Conservation (phyloP, 2,888 invertebrate species). For the Microctonus brassicae region DNA sequence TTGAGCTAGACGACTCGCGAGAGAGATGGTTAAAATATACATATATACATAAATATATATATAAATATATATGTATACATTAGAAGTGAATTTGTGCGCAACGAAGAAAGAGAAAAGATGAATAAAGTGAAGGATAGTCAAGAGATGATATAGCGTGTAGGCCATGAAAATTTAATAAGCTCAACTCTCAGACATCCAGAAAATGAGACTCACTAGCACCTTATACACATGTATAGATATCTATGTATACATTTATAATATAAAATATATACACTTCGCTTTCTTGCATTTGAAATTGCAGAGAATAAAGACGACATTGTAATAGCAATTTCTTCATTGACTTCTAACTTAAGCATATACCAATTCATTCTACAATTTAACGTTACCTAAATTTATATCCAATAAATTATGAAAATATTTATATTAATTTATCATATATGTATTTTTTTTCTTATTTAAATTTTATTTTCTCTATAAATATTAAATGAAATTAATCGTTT, state of each 20-base stretch:
- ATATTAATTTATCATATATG: too few relatives aligned
- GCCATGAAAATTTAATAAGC: slow-evolving; percentile 46
- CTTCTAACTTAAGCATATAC: background rate
- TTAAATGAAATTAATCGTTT: too few relatives aligned
- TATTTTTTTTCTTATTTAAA: too few relatives aligned
- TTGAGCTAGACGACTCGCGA: slow-evolving; percentile 9
- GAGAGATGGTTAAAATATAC: background rate
- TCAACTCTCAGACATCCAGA: slow-evolving; percentile 14
- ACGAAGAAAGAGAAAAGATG: background rate
- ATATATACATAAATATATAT: too few relatives aligned
- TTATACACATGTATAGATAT: background rate
- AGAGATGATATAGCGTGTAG: slow-evolving; percentile 22
- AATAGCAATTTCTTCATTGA: background rate
- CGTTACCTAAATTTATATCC: too few relatives aligned
- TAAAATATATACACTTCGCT: background rate
- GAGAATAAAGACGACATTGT: background rate
- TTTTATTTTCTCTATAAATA: too few relatives aligned
- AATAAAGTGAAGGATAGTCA: background rate
- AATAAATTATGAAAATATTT: too few relatives aligned
- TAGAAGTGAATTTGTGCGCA: too few relatives aligned
- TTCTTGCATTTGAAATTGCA: background rate
- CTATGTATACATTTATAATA: background rate
- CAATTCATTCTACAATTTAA: background rate
- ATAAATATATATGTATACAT: too few relatives aligned
- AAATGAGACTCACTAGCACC: slow-evolving; percentile 5